phyloP scores from a whole-genome alignment of 2,113 vertebrate genomes.

The Erpornis zantholeuca region DNA sequence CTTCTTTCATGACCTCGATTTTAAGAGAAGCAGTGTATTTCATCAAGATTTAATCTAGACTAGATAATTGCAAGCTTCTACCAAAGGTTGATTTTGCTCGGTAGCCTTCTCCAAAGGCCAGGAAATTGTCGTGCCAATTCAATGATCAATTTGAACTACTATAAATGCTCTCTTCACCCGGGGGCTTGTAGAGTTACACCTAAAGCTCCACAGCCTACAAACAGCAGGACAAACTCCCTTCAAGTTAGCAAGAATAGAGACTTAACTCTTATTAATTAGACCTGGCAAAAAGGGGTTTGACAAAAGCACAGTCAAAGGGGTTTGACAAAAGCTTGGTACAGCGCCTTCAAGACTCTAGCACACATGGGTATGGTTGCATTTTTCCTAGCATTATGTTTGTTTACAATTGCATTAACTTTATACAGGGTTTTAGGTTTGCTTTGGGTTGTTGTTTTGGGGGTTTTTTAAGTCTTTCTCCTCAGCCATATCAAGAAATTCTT shows the following conservation, averaged over 20 bases:
- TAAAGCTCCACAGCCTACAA: background rate
- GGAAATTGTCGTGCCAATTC: background rate
- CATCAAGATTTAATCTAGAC: background rate
- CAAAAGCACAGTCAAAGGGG: accelerated
- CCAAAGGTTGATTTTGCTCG: background rate
- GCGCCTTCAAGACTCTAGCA: background rate
- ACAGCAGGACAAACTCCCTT: background rate
- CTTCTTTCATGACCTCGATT: background rate
- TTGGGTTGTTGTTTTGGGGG: no score
- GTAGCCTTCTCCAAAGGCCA: background rate
- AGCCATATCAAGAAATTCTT: background rate
- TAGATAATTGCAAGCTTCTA: background rate
- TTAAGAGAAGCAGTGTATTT: background rate
- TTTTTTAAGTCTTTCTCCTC: background rate
- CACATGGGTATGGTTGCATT: background rate
- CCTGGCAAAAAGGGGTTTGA: background rate
- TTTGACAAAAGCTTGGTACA: background rate
- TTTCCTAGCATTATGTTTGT: background rate
- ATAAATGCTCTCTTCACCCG: background rate
- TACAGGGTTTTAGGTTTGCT: background rate
- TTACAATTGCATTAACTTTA: background rate
- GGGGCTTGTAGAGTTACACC: background rate
- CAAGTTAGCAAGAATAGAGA: background rate
- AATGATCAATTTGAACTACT: background rate
- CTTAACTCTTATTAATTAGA: background rate